Conservation (phyloP, 2,797 vertebrate species). For the Nannoperca obscura region DNA sequence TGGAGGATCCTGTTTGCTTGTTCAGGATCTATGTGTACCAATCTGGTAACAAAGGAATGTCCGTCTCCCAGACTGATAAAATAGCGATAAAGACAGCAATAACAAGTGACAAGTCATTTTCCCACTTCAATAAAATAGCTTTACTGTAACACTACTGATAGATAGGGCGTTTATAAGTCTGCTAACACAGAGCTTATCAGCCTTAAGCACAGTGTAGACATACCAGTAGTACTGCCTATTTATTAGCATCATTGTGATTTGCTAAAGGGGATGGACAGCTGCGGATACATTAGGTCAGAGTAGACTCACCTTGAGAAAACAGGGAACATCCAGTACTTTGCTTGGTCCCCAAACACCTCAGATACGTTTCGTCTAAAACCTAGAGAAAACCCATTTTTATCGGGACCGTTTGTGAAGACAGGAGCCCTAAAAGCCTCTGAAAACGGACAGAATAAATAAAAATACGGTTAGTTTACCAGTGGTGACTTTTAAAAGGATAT, state of each 20-base stretch:
- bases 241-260: neutral
- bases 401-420: conserved; percentile 91
- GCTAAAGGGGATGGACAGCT: neutral
- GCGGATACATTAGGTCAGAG: neutral
- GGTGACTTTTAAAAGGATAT: neutral
- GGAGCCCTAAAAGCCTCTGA: conserved; percentile 95
- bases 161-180: neutral
- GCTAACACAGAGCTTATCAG: neutral
- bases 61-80: conserved; percentile 92
- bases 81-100: conserved; percentile 1
- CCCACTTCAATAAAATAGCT: neutral
- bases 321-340: conserved; percentile 92
- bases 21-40: conserved; percentile 92
- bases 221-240: neutral
- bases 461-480: neutral
- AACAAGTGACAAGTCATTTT: neutral
- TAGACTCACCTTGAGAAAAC: conserved; percentile 91
- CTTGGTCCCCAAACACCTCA: conserved; percentile 93
- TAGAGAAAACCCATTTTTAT: conserved; percentile 96
- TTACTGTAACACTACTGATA: neutral
- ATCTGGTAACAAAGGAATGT: conserved; percentile 92
- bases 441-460: neutral
- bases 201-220: neutral
- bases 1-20: conserved; percentile 88
- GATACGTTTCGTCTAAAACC: conserved; percentile 90